phyloP scores from a whole-genome alignment of 2,113 vertebrate genomes.

The Carassius carassius region DNA sequence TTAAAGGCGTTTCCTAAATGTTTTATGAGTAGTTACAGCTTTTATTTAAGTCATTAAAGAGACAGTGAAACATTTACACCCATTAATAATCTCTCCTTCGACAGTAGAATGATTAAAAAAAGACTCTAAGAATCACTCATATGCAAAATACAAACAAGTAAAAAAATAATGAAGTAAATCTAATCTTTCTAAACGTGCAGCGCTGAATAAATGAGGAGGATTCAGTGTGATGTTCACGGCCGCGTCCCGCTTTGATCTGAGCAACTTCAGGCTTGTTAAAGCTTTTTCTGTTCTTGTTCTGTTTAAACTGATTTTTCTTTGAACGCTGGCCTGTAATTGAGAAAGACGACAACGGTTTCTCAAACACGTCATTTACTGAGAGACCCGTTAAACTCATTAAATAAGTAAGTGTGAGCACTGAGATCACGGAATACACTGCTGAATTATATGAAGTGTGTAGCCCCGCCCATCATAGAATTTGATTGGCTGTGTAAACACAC shows the following conservation, averaged over 20 bases:
- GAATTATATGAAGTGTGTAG: not conserved
- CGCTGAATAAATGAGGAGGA: not conserved
- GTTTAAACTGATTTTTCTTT: conserved; percentile 40
- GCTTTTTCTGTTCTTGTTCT: conserved; percentile 14
- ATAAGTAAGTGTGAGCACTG: too few relatives aligned
- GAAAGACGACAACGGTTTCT: not conserved
- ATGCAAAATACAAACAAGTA: not conserved
- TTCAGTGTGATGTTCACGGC: not conserved
- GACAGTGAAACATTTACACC: too few relatives aligned
- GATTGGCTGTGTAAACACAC: not conserved
- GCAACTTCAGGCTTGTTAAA: conserved; percentile 54
- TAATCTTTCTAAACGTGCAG: not conserved
- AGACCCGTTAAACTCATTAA: not conserved
- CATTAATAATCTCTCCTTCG: too few relatives aligned
- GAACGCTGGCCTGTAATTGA: conserved; percentile 51
- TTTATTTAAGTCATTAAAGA: not conserved
- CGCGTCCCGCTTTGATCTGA: conserved; percentile 49
- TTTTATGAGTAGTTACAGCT: not conserved
- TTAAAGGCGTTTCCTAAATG: not conserved
- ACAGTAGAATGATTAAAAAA: too few relatives aligned
- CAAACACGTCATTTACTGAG: not conserved
- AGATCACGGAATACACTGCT: too few relatives aligned
- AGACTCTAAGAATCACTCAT: not conserved
- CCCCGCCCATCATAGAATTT: not conserved
- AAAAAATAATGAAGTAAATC: not conserved